Percentiles rank a stretch among this genome's conserved stretches.
These are phyloP conservation scores for Atta texana DNA, from an alignment of 1,140 invertebrate genomes.

Conservation along the genomic window DNA sequence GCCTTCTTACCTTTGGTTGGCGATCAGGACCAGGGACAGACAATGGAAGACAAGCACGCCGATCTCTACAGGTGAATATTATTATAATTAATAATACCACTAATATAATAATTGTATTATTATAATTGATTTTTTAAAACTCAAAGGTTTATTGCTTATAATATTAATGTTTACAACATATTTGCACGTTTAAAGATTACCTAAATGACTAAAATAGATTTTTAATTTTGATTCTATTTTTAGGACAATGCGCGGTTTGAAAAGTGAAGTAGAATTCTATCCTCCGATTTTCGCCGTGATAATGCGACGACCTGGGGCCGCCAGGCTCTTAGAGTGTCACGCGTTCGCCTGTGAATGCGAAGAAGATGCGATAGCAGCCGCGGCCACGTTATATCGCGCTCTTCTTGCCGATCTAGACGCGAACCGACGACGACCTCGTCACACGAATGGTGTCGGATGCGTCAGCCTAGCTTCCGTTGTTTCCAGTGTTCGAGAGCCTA, in stretches of 20 bases:
- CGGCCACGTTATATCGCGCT: conserved; percentile 95
- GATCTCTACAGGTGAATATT: conserved; percentile 80
- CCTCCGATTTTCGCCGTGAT: conserved; percentile 96
- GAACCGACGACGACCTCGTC: conserved; percentile 86
- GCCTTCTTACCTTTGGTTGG: conserved; percentile 95
- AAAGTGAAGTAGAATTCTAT: conserved; percentile 86
- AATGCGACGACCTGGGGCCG: conserved; percentile 92
- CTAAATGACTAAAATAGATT: not conserved
- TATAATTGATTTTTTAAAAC: not conserved
- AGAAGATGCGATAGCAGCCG: conserved; percentile 96
- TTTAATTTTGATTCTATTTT: conserved; percentile 14
- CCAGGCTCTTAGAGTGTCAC: conserved; percentile 94
- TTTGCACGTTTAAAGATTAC: not conserved
- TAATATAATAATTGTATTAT: not conserved
- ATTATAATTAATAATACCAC: not conserved
- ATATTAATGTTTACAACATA: not conserved
- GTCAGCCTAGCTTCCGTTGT: conserved; percentile 88
- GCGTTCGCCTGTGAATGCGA: conserved; percentile 95
- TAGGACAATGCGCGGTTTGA: conserved; percentile 82
- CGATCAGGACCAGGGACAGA: conserved; percentile 85
- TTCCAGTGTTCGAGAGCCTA: conserved; percentile 85
- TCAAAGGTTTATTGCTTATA: not conserved
- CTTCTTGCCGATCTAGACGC: conserved; percentile 92
- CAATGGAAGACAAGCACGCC: conserved; percentile 82
- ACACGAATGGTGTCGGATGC: conserved; percentile 91